Percentiles rank a stretch among this genome's conserved stretches.
phyloP scores from a whole-genome alignment of 2,888 invertebrate genomes.

The Cynaeus angustus region DNA sequence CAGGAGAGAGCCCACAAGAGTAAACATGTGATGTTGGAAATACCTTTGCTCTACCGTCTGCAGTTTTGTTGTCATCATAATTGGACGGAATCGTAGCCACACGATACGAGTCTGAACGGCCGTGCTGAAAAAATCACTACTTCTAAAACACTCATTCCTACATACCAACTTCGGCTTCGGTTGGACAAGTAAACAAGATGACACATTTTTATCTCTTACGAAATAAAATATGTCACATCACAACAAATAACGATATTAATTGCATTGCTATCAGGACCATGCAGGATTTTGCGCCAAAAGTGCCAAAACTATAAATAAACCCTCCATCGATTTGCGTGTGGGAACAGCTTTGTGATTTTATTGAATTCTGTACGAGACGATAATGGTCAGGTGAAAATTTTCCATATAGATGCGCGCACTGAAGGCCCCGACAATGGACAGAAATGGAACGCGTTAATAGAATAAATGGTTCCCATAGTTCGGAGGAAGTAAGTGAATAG shows the following conservation, averaged over 20 bases:
- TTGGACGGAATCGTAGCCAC: slow-evolving; percentile 94
- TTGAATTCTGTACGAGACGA: not conserved
- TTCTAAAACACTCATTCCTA: slow-evolving; percentile 47
- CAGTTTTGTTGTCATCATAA: slow-evolving; percentile 96
- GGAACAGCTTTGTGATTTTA: slow-evolving; percentile 1
- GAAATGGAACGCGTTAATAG: slow-evolving; percentile 12
- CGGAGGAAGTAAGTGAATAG: slow-evolving; percentile 25
- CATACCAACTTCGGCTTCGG: slow-evolving; percentile 53
- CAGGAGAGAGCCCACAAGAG: slow-evolving; percentile 20
- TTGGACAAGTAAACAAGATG: slow-evolving; percentile 52
- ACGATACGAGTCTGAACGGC: slow-evolving; percentile 97
- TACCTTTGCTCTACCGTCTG: slow-evolving; percentile 95
- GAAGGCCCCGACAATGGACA: not conserved
- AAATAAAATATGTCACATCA: slow-evolving; percentile 25
- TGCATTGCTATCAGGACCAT: slow-evolving; percentile 22
- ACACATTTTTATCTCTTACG: slow-evolving; percentile 11
- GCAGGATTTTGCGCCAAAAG: slow-evolving; percentile 17
- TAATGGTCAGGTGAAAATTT: slow-evolving; percentile 27
- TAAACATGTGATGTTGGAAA: slow-evolving; percentile 48
- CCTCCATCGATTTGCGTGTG: slow-evolving; percentile 22
- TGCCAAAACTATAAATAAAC: slow-evolving; percentile 46
- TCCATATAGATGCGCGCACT: slow-evolving; percentile 9
- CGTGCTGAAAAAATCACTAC: slow-evolving; percentile 79
- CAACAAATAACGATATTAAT: slow-evolving; percentile 18
- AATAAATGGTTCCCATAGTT: slow-evolving; percentile 33